Conservation (phyloP, 1,140 invertebrate species). For the Macrotrachela quadricornifera region DNA sequence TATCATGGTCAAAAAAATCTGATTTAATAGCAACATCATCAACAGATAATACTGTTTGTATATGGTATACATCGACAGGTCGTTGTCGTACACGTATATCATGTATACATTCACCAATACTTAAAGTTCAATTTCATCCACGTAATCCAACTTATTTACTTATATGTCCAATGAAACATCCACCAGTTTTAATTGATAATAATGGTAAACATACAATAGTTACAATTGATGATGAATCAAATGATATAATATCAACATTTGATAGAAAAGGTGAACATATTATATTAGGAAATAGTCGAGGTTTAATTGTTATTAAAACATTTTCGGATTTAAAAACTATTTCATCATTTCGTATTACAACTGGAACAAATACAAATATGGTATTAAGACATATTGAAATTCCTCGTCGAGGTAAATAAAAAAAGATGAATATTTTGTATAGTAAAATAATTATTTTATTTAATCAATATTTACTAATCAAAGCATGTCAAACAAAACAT, state of each 20-base stretch:
- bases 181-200: background rate
- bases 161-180: slow-evolving; percentile 1
- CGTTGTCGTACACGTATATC: slow-evolving; percentile 85
- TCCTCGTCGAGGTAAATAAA: slow-evolving; percentile 73
- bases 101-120: slow-evolving; percentile 45
- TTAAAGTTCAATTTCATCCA: slow-evolving; percentile 82
- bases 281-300: slow-evolving; percentile 84
- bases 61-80: slow-evolving; percentile 78
- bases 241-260: slow-evolving; percentile 75
- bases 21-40: slow-evolving; percentile 63
- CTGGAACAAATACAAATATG: slow-evolving; percentile 70
- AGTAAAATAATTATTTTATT: no score
- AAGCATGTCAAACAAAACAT: no score
- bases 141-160: slow-evolving; percentile 40
- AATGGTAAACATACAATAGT: background rate
- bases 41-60: slow-evolving; percentile 86
- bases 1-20: slow-evolving; percentile 93
- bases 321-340: slow-evolving; percentile 31
- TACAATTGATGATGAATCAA: slow-evolving; percentile 24
- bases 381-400: slow-evolving; percentile 95
- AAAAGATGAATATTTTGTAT: no score
- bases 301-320: slow-evolving; percentile 42
- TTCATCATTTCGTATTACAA: slow-evolving; percentile 75
- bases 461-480: no score
- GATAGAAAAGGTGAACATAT: slow-evolving; percentile 76